Conservation (phyloP, 2,888 invertebrate genomes). For the Lochmaea crataegi region DNA sequence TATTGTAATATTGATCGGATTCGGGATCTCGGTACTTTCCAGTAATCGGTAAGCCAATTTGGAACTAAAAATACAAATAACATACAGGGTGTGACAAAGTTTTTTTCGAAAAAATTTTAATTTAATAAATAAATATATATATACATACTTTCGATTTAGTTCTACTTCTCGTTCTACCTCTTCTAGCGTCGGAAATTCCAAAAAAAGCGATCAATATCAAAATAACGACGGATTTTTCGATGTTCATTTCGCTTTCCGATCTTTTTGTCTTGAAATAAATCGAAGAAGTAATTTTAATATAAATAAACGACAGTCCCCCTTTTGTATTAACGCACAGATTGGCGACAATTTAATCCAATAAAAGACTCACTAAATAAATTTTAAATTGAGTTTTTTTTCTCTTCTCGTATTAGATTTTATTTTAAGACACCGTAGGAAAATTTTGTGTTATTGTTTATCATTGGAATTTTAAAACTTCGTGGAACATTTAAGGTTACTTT, state of each 20-base stretch:
- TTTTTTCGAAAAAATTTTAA: not conserved
- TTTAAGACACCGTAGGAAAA: too few species aligned
- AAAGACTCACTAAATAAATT: slow-evolving; percentile 35
- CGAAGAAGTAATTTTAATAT: slow-evolving; percentile 34
- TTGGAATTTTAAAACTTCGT: too few species aligned
- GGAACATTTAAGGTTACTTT: too few species aligned
- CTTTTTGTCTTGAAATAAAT: slow-evolving; percentile 27
- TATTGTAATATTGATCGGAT: slow-evolving; percentile 91
- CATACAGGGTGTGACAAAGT: too few species aligned
- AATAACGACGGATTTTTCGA: slow-evolving; percentile 45
- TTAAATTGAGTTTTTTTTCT: slow-evolving; percentile 21
- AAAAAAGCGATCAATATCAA: slow-evolving; percentile 48
- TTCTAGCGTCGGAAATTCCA: slow-evolving; percentile 66
- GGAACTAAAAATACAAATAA: slow-evolving; percentile 68
- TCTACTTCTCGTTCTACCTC: slow-evolving; percentile 78
- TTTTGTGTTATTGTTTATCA: too few species aligned
- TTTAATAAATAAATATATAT: slow-evolving; percentile 6
- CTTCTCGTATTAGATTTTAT: too few species aligned
- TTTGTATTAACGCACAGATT: slow-evolving; percentile 38
- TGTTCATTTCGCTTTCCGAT: slow-evolving; percentile 51
- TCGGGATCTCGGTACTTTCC: slow-evolving; percentile 91
- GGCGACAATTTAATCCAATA: slow-evolving; percentile 52
- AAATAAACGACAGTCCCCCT: slow-evolving; percentile 34
- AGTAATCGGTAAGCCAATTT: slow-evolving; percentile 88
- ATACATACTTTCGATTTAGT: slow-evolving; percentile 78